A percentile compares a stretch with the other conserved stretches of the same genome.
These are phyloP conservation scores for Morone saxatilis DNA, from an alignment of 2,113 vertebrate genomes.

Conservation along the genomic window DNA sequence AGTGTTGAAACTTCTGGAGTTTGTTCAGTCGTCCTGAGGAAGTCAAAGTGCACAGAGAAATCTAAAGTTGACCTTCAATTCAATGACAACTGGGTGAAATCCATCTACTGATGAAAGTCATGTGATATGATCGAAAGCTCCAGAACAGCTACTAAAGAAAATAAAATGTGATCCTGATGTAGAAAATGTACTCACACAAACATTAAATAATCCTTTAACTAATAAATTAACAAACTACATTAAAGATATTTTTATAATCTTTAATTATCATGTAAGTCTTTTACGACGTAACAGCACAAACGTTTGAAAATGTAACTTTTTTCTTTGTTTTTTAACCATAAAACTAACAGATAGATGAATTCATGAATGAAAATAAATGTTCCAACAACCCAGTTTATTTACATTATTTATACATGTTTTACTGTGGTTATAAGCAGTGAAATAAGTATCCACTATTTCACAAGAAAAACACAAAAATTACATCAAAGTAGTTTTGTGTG, in stretches of 20 bases:
- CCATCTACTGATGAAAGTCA: background rate
- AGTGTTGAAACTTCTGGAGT: background rate
- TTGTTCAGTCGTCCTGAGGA: background rate
- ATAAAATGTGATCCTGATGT: background rate
- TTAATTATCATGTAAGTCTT: background rate
- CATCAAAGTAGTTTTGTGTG: too few species aligned
- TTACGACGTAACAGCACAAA: background rate
- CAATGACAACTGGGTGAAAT: background rate
- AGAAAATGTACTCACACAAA: background rate
- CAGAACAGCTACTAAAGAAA: background rate
- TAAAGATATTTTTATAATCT: background rate
- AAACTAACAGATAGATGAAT: too few species aligned
- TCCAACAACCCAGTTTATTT: too few species aligned
- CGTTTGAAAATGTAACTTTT: background rate
- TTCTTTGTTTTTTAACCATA: too few species aligned
- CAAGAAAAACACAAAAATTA: too few species aligned
- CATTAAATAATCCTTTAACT: background rate
- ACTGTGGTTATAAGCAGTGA: too few species aligned
- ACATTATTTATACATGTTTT: too few species aligned
- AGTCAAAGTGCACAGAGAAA: too few species aligned
- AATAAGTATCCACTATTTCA: too few species aligned
- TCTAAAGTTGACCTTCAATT: background rate
- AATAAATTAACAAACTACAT: background rate
- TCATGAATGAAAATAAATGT: background rate
- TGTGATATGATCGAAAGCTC: background rate